Conservation (phyloP, 2,888 invertebrate species). For the Lamproptera curius region DNA sequence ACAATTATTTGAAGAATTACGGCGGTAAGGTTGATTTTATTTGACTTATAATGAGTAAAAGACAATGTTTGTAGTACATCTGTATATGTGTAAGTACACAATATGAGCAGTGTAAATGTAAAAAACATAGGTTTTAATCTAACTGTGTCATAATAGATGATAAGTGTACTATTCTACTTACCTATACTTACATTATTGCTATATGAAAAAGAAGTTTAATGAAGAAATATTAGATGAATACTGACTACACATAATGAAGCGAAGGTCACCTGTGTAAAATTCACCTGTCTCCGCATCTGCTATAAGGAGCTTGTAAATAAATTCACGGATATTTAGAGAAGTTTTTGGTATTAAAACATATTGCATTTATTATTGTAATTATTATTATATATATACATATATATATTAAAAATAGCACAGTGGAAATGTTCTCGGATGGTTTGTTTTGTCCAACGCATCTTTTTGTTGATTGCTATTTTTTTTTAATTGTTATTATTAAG, state of each 20-base stretch:
- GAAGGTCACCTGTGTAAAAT: constrained; percentile 19
- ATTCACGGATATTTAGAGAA: constrained; percentile 60
- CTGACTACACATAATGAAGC: constrained; percentile 43
- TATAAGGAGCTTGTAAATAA: constrained; percentile 61
- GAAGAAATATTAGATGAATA: constrained; percentile 70
- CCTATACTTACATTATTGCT: constrained; percentile 62
- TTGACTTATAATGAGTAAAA: constrained; percentile 28
- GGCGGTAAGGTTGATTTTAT: not conserved
- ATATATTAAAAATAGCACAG: constrained; percentile 40
- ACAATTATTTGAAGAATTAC: too few species aligned
- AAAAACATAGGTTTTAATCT: constrained; percentile 69
- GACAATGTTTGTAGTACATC: constrained; percentile 42
- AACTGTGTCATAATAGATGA: constrained; percentile 75
- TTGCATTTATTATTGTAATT: constrained; percentile 68
- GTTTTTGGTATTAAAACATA: constrained; percentile 55
- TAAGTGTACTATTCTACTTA: constrained; percentile 77
- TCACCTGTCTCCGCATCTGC: constrained; percentile 1
- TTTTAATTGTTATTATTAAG: constrained; percentile 75
- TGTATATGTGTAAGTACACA: constrained; percentile 75
- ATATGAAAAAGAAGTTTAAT: constrained; percentile 65
- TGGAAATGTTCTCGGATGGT: constrained; percentile 69
- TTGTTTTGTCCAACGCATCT: constrained; percentile 60
- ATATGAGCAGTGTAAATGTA: constrained; percentile 59
- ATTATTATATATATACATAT: constrained; percentile 26
- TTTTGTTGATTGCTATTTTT: constrained; percentile 66